A percentile compares a stretch with the other conserved stretches of the same genome.
phyloP scores from a whole-genome alignment of 2,113 vertebrate species.

The Semicossyphus pulcher region DNA sequence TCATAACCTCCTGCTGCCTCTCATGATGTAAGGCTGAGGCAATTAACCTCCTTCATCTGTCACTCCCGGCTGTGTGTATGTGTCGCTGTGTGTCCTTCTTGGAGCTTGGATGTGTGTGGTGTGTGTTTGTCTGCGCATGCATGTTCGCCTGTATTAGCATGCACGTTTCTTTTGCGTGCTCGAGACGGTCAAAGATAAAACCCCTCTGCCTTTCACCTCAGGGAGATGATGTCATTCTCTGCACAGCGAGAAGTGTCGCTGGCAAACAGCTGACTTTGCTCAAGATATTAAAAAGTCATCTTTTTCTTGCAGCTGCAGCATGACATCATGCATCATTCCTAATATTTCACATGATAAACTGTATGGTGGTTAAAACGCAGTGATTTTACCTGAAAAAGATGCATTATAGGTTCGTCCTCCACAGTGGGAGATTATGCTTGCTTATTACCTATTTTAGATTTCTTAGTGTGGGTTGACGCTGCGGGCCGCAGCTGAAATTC shows the following conservation, averaged over 20 bases:
- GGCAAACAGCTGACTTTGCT: constrained; percentile 62
- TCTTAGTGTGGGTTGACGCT: too few species aligned
- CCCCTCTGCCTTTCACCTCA: constrained; percentile 45
- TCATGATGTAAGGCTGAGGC: constrained; percentile 77
- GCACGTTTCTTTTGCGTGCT: constrained; percentile 1
- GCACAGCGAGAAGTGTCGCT: constrained; percentile 30
- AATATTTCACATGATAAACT: background rate
- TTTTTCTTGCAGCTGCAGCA: constrained; percentile 55
- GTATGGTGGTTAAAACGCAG: background rate
- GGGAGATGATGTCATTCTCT: constrained; percentile 75
- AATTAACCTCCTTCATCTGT: constrained; percentile 78
- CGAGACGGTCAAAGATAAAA: constrained; percentile 60
- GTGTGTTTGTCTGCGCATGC: background rate
- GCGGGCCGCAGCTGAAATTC: too few species aligned
- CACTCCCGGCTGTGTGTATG: constrained; percentile 31
- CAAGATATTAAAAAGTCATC: constrained; percentile 18
- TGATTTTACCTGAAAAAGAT: too few species aligned
- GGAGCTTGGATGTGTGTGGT: background rate
- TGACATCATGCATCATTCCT: constrained; percentile 40
- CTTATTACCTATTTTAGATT: too few species aligned
- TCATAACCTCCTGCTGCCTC: constrained; percentile 65
- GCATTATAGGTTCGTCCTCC: too few species aligned
- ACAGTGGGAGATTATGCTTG: too few species aligned
- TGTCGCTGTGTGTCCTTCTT: background rate
- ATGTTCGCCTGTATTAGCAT: constrained; percentile 1